These are phyloP conservation scores for Halictus rubicundus DNA, from an alignment of 1,140 invertebrate genomes.

Conservation along the genomic window DNA sequence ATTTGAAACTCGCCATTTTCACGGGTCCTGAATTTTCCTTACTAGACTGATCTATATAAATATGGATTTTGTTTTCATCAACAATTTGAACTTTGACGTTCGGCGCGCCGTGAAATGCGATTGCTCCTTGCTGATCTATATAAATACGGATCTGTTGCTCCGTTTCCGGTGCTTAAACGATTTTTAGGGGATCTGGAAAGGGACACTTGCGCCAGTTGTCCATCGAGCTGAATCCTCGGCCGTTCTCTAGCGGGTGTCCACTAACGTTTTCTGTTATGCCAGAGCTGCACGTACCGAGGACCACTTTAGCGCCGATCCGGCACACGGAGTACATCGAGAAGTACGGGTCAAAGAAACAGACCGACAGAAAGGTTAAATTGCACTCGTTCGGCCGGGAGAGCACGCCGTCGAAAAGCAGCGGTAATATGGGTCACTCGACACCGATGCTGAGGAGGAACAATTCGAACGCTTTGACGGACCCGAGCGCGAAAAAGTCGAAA, in stretches of 20 bases:
- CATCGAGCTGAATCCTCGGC: too few relatives aligned
- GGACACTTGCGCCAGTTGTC: too few relatives aligned
- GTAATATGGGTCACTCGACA: slow-evolving; percentile 37
- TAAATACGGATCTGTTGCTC: too few relatives aligned
- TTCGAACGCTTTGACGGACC: slow-evolving; percentile 43
- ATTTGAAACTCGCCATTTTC: too few relatives aligned
- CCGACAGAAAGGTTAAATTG: slow-evolving; percentile 44
- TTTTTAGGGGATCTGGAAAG: too few relatives aligned
- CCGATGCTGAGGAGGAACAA: slow-evolving; percentile 50
- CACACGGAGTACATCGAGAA: slow-evolving; percentile 39
- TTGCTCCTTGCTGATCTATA: too few relatives aligned
- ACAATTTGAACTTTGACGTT: too few relatives aligned
- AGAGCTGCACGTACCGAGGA: slow-evolving; percentile 55
- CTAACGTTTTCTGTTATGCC: background rate
- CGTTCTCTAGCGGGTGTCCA: background rate
- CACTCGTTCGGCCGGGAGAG: slow-evolving; percentile 24
- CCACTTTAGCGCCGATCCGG: slow-evolving; percentile 42
- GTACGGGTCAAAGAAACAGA: slow-evolving; percentile 41
- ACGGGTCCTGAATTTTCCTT: too few relatives aligned
- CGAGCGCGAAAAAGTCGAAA: slow-evolving; percentile 51
- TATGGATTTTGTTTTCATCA: too few relatives aligned
- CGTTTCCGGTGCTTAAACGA: too few relatives aligned
- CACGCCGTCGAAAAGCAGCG: slow-evolving; percentile 22
- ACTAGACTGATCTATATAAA: too few relatives aligned
- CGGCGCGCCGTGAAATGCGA: too few relatives aligned